Conservation (phyloP, 2,888 invertebrate genomes). For the Ptychoptera contaminata region DNA sequence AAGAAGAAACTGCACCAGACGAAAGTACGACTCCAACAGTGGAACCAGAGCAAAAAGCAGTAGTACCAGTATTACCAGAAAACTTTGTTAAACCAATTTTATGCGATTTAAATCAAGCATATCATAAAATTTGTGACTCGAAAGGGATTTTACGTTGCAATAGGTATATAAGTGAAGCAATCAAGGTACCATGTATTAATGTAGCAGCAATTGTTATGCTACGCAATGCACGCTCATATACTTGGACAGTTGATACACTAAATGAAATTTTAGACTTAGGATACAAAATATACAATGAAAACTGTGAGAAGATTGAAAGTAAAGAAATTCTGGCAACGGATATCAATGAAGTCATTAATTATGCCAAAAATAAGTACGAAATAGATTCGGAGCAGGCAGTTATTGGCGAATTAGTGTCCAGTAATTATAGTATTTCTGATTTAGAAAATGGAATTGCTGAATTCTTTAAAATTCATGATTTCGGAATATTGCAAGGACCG, state of each 20-base stretch:
- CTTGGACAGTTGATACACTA: conserved; percentile 27
- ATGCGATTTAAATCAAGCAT: conserved; percentile 9
- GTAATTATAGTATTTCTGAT: conserved; percentile 21
- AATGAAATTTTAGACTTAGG: conserved; percentile 26
- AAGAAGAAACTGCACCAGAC: not conserved
- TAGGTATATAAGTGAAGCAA: conserved; percentile 23
- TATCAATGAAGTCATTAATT: conserved; percentile 5
- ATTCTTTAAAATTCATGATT: conserved; percentile 24
- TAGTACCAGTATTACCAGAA: conserved; percentile 3
- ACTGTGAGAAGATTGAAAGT: conserved; percentile 15
- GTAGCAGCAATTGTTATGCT: conserved; percentile 28
- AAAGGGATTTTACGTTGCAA: conserved; percentile 25
- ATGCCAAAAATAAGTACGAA: conserved; percentile 7
- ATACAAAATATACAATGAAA: conserved; percentile 20
- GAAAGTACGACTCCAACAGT: not conserved
- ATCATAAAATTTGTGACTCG: conserved; percentile 16
- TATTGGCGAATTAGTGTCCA: conserved; percentile 24
- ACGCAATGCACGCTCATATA: conserved; percentile 21
- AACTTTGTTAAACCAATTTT: conserved; percentile 5
- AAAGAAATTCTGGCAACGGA: conserved; percentile 11
- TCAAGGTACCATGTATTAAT: conserved; percentile 23
- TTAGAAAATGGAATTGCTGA: conserved; percentile 22
- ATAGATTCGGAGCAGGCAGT: conserved; percentile 15
- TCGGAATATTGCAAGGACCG: conserved; percentile 28
- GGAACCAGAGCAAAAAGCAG: not conserved